phyloP scores from a whole-genome alignment of 2,888 invertebrate species.

The Agriopis aurantiaria region DNA sequence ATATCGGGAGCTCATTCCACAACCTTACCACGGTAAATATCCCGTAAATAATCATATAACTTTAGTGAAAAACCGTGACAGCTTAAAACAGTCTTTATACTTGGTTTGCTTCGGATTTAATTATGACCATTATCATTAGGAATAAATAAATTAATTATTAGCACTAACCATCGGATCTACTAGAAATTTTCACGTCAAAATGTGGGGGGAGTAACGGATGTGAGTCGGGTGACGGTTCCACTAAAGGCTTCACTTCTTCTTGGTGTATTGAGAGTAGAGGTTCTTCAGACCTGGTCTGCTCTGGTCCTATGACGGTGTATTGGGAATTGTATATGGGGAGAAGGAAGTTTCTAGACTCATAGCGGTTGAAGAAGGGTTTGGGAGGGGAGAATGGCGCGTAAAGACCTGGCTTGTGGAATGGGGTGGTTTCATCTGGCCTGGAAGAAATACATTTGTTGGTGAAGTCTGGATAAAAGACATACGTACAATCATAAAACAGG shows the following conservation, averaged over 20 bases:
- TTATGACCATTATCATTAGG: neutral
- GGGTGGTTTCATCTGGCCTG: conserved; percentile 73
- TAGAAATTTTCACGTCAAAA: conserved; percentile 64
- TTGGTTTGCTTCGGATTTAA: neutral
- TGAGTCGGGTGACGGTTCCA: conserved; percentile 67
- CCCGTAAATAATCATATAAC: no score
- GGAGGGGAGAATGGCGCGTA: conserved; percentile 84
- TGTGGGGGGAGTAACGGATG: conserved; percentile 70
- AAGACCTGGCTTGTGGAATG: conserved; percentile 81
- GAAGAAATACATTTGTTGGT: conserved; percentile 39
- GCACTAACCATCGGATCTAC: conserved; percentile 63
- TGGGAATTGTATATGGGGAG: conserved; percentile 71
- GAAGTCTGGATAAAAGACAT: neutral
- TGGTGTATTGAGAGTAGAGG: conserved; percentile 69
- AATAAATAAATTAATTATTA: neutral
- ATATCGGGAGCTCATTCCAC: no score
- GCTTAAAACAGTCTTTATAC: no score
- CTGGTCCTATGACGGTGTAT: conserved; percentile 74
- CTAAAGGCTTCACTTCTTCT: conserved; percentile 72
- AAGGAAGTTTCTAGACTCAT: conserved; percentile 65
- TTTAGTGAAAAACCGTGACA: no score
- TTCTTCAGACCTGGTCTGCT: conserved; percentile 64
- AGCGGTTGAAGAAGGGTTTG: conserved; percentile 60
- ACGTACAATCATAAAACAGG: neutral
- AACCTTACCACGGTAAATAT: no score